phyloP scores from a whole-genome alignment of 2,113 vertebrate genomes.

The Myotis lucifugus region DNA sequence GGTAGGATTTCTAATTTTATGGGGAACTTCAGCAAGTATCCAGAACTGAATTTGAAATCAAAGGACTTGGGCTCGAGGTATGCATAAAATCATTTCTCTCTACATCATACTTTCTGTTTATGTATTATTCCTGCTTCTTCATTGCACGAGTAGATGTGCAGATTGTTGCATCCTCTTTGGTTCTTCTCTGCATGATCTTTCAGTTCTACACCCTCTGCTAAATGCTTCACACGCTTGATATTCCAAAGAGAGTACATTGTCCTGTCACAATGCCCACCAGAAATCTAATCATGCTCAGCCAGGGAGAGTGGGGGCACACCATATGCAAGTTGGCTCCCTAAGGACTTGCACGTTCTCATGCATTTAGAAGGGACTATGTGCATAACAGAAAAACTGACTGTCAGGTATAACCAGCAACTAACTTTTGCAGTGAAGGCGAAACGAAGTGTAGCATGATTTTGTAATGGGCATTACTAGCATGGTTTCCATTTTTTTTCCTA shows the following conservation, averaged over 20 bases:
- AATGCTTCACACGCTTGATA: background rate
- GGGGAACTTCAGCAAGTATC: background rate
- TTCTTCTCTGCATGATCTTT: background rate
- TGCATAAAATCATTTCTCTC: background rate
- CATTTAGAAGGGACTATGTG: background rate
- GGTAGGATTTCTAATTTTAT: background rate
- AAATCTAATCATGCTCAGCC: background rate
- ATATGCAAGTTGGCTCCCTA: background rate
- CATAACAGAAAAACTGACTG: background rate
- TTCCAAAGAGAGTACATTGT: background rate
- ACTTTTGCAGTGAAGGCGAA: background rate
- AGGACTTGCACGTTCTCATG: background rate
- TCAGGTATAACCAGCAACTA: background rate
- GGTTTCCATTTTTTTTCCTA: background rate
- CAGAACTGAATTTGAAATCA: conserved; percentile 5
- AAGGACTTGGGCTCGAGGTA: background rate
- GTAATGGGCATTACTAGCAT: background rate
- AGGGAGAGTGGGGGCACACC: background rate
- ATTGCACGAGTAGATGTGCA: background rate
- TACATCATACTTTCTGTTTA: background rate
- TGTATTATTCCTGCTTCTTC: background rate
- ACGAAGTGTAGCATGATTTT: background rate
- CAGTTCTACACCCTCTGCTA: background rate
- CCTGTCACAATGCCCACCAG: background rate
- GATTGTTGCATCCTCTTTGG: background rate